Percentiles rank a stretch among this genome's conserved stretches.
Conservation (phyloP, 2,113 vertebrate species). For the Dendrocopos noguchii region DNA sequence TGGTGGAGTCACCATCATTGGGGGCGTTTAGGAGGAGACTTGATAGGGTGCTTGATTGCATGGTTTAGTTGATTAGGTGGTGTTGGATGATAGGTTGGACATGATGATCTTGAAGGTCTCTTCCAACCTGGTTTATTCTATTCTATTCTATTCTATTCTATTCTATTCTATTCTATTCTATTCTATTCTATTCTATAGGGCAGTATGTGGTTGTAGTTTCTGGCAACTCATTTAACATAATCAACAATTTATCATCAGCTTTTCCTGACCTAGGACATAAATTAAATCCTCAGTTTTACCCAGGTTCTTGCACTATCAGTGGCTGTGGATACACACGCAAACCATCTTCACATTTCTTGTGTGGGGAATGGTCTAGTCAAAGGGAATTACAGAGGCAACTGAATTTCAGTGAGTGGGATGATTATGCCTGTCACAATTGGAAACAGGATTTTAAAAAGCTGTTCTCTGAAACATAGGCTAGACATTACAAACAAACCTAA, state of each 20-base stretch:
- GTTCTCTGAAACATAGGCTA: background rate
- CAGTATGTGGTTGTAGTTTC: background rate
- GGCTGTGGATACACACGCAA: rapidly evolving
- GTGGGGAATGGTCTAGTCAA: background rate
- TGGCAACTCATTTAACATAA: background rate
- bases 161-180: too few species aligned
- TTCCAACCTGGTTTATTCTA: too few species aligned
- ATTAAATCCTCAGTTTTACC: background rate
- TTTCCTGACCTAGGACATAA: background rate
- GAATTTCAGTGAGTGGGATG: background rate
- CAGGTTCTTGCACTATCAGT: background rate
- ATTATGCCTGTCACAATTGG: background rate
- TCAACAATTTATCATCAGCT: background rate
- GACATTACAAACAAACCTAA: background rate
- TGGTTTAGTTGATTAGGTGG: too few species aligned
- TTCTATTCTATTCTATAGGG: too few species aligned
- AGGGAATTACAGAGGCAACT: background rate
- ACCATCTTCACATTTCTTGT: background rate
- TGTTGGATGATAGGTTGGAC: too few species aligned
- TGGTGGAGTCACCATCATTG: too few species aligned
- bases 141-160: too few species aligned
- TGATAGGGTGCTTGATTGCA: too few species aligned
- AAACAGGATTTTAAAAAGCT: background rate
- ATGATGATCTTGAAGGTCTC: too few species aligned
- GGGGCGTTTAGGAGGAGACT: too few species aligned